Percentiles rank a stretch among this genome's conserved stretches.
Evolutionary conservation across 1,140 invertebrate species (phyloP).

Genomic region (Lepidurus apus): DNA sequence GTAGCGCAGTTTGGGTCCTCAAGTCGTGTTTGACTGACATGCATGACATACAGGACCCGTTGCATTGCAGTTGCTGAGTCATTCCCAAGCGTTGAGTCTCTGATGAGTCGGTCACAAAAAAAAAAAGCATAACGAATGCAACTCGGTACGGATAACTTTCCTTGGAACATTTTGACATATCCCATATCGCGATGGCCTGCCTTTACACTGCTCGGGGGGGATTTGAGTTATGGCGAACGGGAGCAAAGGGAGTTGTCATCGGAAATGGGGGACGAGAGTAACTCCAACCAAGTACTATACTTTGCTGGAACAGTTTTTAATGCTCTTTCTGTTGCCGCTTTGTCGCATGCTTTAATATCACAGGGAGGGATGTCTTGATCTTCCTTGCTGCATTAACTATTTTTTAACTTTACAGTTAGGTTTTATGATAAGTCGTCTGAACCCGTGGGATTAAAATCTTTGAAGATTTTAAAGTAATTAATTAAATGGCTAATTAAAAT

Average conservation of each 20-base stretch:
- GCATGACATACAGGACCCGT: background rate
- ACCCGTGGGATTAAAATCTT: too few relatives aligned
- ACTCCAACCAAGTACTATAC: background rate
- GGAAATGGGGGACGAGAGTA: background rate
- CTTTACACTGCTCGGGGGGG: background rate
- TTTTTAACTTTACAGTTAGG: background rate
- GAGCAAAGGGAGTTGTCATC: background rate
- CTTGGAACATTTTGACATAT: background rate
- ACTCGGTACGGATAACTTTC: background rate
- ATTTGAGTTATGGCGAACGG: constrained; percentile 18
- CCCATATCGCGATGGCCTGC: constrained; percentile 8
- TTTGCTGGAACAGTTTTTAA: background rate
- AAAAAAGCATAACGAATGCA: background rate
- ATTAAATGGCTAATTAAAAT: too few relatives aligned
- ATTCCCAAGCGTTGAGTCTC: background rate
- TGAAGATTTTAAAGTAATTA: too few relatives aligned
- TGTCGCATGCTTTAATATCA: background rate
- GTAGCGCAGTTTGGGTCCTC: background rate
- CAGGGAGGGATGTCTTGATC: background rate
- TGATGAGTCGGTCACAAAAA: background rate
- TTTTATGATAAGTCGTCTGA: background rate
- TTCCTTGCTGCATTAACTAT: background rate
- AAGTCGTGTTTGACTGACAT: background rate
- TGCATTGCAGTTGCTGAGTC: constrained; percentile 7
- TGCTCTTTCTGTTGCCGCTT: background rate